Percentiles rank a stretch among this genome's conserved stretches.
These are phyloP conservation scores for Gobionotothen gibberifrons DNA, from an alignment of 2,797 vertebrate species.

Conservation along the genomic window DNA sequence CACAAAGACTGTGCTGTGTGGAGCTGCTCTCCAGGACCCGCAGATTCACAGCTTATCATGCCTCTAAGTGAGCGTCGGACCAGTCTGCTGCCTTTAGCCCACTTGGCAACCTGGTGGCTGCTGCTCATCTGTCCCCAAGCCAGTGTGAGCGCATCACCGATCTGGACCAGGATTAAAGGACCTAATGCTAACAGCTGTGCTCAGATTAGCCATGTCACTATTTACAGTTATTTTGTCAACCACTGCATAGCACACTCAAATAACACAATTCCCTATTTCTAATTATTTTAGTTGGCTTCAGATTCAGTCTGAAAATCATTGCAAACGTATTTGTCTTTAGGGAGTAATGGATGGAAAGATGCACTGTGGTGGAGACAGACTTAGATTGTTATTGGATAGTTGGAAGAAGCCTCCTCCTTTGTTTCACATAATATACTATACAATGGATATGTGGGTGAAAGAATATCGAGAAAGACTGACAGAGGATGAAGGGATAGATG, in stretches of 20 bases:
- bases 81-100: constrained; percentile 78
- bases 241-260: constrained; percentile 61
- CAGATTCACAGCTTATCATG: constrained; percentile 72
- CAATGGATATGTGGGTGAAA: constrained; percentile 7
- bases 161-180: constrained; percentile 81
- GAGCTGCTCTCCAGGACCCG: constrained; percentile 52
- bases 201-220: constrained; percentile 81
- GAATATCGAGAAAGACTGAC: constrained; percentile 41
- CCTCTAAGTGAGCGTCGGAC: constrained; percentile 69
- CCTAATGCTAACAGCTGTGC: constrained; percentile 83
- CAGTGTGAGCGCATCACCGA: constrained; percentile 78
- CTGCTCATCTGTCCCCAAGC: constrained; percentile 80
- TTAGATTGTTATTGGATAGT: constrained; percentile 38
- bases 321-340: background rate
- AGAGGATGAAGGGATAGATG: constrained; percentile 50
- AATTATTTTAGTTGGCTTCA: constrained; percentile 17
- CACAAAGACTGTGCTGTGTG: constrained; percentile 49
- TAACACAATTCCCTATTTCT: constrained; percentile 56
- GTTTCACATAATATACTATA: constrained; percentile 32
- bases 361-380: constrained; percentile 18
- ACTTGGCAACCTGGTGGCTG: constrained; percentile 81
- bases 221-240: constrained; percentile 84
- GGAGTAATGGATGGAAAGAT: constrained; percentile 23
- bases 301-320: constrained; percentile 9
- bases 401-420: constrained; percentile 33